These are phyloP conservation scores for Caenorhabditis tropicalis DNA, from an alignment of 1,140 invertebrate species.

Conservation along the genomic window DNA sequence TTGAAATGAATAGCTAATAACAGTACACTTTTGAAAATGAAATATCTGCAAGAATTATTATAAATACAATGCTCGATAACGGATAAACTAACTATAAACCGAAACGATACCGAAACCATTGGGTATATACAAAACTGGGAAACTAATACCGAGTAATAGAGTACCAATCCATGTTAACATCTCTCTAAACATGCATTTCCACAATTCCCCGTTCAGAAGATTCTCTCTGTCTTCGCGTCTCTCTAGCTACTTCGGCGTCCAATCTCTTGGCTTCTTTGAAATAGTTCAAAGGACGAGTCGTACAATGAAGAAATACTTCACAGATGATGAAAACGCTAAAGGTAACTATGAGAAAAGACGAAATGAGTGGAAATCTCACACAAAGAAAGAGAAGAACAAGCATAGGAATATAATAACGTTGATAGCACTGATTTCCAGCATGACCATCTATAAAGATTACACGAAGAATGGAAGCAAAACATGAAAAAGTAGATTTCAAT, in stretches of 20 bases:
- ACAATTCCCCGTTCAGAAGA: not conserved
- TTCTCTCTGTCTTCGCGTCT: not conserved
- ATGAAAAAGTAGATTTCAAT: not conserved
- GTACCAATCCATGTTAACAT: too few species aligned
- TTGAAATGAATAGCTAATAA: too few species aligned
- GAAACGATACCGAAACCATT: too few species aligned
- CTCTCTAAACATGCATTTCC: not conserved
- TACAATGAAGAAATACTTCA: not conserved
- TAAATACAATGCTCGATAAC: too few species aligned
- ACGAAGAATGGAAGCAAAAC: not conserved
- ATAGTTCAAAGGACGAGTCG: not conserved
- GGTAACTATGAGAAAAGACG: not conserved
- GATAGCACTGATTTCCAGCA: not conserved
- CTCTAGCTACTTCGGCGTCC: not conserved
- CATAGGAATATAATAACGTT: not conserved
- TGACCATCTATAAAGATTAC: not conserved
- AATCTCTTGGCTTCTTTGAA: not conserved
- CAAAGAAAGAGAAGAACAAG: not conserved
- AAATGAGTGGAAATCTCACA: not conserved
- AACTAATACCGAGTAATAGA: too few species aligned
- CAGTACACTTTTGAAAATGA: too few species aligned
- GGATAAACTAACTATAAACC: too few species aligned
- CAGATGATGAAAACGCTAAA: not conserved
- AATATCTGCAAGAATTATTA: too few species aligned
- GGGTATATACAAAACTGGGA: too few species aligned